Percentiles rank a stretch among this genome's conserved stretches.
phyloP scores from a whole-genome alignment of 1,140 invertebrate genomes.

The Zeugodacus cucurbitae region DNA sequence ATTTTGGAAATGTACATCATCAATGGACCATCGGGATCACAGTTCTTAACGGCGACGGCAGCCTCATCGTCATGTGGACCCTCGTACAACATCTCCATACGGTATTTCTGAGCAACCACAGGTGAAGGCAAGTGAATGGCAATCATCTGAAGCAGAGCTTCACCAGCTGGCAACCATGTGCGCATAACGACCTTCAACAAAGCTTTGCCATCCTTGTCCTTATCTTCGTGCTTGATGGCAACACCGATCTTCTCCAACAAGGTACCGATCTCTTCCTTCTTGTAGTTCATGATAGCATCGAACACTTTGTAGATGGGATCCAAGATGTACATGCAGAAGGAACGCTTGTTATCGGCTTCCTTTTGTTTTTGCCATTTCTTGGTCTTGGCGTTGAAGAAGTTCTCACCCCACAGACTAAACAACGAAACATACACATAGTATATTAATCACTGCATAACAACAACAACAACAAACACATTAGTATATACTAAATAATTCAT shows the following conservation, averaged over 20 bases:
- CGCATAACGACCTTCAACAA: conserved; percentile 97
- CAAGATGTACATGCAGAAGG: conserved; percentile 98
- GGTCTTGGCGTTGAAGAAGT: conserved; percentile 96
- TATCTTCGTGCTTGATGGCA: conserved; percentile 92
- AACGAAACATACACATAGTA: background rate
- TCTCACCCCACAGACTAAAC: conserved; percentile 90
- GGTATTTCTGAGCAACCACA: conserved; percentile 98
- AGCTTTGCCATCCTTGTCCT: conserved; percentile 94
- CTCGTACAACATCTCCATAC: conserved; percentile 99
- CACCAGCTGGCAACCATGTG: conserved; percentile 98
- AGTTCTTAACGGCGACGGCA: conserved; percentile 90
- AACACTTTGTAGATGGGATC: conserved; percentile 99
- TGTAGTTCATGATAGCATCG: conserved; percentile 97
- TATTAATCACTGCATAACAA: background rate
- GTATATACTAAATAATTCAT: background rate
- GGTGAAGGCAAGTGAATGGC: conserved; percentile 99
- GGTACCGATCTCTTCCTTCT: conserved; percentile 91
- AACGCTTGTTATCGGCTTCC: conserved; percentile 90
- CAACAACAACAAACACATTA: background rate
- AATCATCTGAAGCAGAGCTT: conserved; percentile 99
- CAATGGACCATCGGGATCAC: conserved; percentile 94
- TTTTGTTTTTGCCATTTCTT: conserved; percentile 98
- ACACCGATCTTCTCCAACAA: conserved; percentile 92
- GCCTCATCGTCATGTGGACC: conserved; percentile 98
- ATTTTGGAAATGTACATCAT: conserved; percentile 99